Base-by-base conservation (phyloP, 2,797 vertebrate genomes). In the Huso huso region DNA sequence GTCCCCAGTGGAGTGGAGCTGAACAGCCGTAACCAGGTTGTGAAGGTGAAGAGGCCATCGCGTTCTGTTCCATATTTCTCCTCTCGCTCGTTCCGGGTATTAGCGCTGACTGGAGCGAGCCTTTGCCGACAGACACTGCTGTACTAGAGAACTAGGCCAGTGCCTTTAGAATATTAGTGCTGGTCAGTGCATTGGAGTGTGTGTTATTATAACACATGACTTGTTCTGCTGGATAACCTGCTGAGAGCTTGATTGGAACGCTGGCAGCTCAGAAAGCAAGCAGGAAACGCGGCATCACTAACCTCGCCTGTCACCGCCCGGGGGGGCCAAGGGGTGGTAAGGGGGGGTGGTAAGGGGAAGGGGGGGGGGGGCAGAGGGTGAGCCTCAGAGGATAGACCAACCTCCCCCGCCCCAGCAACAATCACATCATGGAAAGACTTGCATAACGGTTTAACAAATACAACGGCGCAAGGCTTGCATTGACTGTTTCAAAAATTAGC, bases 161-260 rank as follows among this genome's bases (percentile, higher is more conserved):
- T 71, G 57, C 86, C 78, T 87, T 86, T 87, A 84, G 83, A 82
- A 72, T 75, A 85, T 88, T 87, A 88, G 82, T 87, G 85, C 79
- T 81, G 81, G 81, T 86, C 87, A 86, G 76, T 70, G 81, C 68
- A 70, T 70, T 62, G 51, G 72, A 18, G 61, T 15, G 51, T 64
- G 72, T 61, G 62, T 60, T 7, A 9, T 48, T 62, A 9, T 62
- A 62, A 37, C 61, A 37, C 61, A 62, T n/a, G 65, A 12, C 9
- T 18, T 7, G 58, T 48, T 10, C 51, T 10, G 68, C 71, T 70
- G 70, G 51, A 69, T 72, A 72, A 11, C 72, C 70, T 63, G 72
- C 78, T 52, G 51, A 51, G 8, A 11, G 61, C 49, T 66, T 51
- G 76, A 82, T 73, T 74, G 69, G 64, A 71, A 15, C 15, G 70